phyloP scores from a whole-genome alignment of 2,888 invertebrate species.

The Cheilosia pagana region DNA sequence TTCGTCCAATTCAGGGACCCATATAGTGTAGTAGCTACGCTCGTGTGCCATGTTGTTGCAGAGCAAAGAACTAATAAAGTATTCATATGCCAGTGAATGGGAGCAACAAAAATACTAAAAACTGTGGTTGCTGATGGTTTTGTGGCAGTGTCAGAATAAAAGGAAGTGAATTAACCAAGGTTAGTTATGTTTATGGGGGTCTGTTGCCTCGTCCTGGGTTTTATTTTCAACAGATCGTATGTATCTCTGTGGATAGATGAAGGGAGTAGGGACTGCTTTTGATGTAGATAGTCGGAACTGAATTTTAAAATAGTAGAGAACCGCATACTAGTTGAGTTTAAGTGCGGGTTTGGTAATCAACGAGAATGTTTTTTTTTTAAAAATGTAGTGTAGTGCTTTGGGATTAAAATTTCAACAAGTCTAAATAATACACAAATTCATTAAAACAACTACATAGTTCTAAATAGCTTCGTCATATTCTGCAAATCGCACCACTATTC shows the following conservation, averaged over 20 bases:
- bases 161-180: constrained; percentile 45
- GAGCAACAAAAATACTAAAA: constrained; percentile 19
- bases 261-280: background rate
- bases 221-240: background rate
- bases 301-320: background rate
- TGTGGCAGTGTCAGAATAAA: background rate
- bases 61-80: constrained; percentile 37
- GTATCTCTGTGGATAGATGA: background rate
- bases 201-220: background rate
- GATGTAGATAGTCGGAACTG: background rate
- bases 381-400: too few species aligned
- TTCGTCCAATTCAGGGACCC: constrained; percentile 5
- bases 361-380: background rate
- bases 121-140: constrained; percentile 35
- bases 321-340: background rate
- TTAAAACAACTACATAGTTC: too few species aligned
- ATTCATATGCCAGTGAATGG: constrained; percentile 46
- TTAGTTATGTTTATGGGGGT: constrained; percentile 12
- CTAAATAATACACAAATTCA: too few species aligned
- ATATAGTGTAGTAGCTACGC: too few species aligned
- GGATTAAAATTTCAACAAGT: too few species aligned
- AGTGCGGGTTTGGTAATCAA: background rate
- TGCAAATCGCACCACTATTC: too few species aligned
- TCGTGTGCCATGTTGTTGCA: constrained; percentile 5
- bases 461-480: too few species aligned